These are phyloP conservation scores for Prenolepis imparis DNA, from an alignment of 2,888 invertebrate species.

Conservation along the genomic window DNA sequence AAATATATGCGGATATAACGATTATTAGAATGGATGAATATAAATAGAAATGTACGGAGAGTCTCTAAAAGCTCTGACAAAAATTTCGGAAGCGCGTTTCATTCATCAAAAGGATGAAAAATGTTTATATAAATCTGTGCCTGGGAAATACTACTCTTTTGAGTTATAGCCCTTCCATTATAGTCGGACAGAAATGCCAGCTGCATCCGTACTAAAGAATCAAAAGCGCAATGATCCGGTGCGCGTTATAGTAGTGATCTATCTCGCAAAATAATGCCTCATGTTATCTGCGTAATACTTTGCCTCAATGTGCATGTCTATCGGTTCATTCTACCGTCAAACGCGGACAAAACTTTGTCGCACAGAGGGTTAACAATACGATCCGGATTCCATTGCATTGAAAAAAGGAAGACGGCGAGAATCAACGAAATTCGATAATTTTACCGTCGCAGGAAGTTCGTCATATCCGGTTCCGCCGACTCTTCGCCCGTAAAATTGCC, in stretches of 20 bases:
- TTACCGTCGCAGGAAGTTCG: slow-evolving; percentile 39
- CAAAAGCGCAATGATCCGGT: slow-evolving; percentile 21
- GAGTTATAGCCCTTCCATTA: slow-evolving; percentile 43
- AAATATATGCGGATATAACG: slow-evolving; percentile 22
- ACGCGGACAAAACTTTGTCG: slow-evolving; percentile 25
- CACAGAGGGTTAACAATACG: slow-evolving; percentile 35
- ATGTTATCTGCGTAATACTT: slow-evolving; percentile 23
- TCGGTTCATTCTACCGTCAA: slow-evolving; percentile 34
- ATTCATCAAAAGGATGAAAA: slow-evolving; percentile 38
- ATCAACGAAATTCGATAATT: slow-evolving; percentile 51
- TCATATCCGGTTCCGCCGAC: slow-evolving; percentile 34
- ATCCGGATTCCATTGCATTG: slow-evolving; percentile 12
- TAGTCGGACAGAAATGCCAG: slow-evolving; percentile 33
- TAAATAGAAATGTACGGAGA: slow-evolving; percentile 32
- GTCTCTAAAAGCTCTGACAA: slow-evolving; percentile 38
- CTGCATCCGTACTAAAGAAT: slow-evolving; percentile 36
- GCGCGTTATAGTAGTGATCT: slow-evolving; percentile 6
- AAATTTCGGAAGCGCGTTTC: slow-evolving; percentile 33
- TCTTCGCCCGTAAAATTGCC: slow-evolving; percentile 16
- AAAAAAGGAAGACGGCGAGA: background rate
- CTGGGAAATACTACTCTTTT: slow-evolving; percentile 19
- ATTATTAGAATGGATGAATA: slow-evolving; percentile 41
- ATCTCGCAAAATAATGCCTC: slow-evolving; percentile 32
- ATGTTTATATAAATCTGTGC: slow-evolving; percentile 46
- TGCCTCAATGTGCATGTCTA: slow-evolving; percentile 12